Evolutionary conservation across 1,140 invertebrate species (phyloP).

Genomic region (Diachasmimorpha longicaudata): DNA sequence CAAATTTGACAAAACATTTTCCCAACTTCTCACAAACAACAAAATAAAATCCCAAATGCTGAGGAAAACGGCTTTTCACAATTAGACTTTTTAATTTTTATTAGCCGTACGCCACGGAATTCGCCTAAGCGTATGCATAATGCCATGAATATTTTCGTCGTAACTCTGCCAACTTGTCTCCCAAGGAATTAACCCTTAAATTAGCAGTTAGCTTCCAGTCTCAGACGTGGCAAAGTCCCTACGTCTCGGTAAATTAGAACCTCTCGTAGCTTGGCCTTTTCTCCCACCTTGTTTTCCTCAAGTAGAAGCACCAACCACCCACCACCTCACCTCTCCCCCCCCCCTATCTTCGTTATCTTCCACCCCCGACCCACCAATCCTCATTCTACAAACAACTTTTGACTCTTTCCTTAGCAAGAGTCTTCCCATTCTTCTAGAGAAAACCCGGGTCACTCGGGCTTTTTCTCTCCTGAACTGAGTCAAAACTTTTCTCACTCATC

Average conservation of each 20-base stretch:
- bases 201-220: constrained; percentile 61
- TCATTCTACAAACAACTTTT: constrained; percentile 26
- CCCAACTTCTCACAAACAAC: background rate
- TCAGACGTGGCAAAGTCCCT: constrained; percentile 57
- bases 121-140: constrained; percentile 63
- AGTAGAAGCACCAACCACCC: background rate
- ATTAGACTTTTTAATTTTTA: constrained; percentile 66
- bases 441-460: constrained; percentile 1
- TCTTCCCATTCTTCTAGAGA: background rate
- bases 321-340: background rate
- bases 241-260: constrained; percentile 59
- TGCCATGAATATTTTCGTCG: constrained; percentile 65
- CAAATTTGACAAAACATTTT: background rate
- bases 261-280: constrained; percentile 36
- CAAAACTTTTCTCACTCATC: constrained; percentile 50
- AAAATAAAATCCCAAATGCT: constrained; percentile 15
- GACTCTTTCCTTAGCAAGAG: constrained; percentile 13
- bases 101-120: constrained; percentile 50
- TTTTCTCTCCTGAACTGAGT: constrained; percentile 14
- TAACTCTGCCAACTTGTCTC: constrained; percentile 65
- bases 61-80: constrained; percentile 48
- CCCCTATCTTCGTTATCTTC: background rate
- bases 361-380: background rate
- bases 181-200: constrained; percentile 66
- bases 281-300: constrained; percentile 29